A percentile compares a stretch with the other conserved stretches of the same genome.
Conservation (phyloP, 2,888 invertebrate genomes). For the Eristalis tenax region DNA sequence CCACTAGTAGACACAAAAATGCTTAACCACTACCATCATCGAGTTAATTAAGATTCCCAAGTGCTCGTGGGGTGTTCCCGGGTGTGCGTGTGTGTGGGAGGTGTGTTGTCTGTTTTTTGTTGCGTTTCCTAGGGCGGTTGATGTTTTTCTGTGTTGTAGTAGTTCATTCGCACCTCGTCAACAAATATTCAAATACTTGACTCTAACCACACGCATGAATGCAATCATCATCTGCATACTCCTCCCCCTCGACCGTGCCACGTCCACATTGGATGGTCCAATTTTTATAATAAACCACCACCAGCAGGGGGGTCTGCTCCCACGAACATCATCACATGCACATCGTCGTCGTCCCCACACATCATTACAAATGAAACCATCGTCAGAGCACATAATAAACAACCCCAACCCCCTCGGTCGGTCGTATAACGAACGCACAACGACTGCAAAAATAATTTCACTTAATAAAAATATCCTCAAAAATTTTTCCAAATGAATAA, state of each 20-base stretch:
- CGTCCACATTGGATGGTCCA: background rate
- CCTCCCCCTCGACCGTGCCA: background rate
- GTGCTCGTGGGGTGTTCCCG: conserved; percentile 5
- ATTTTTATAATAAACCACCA: background rate
- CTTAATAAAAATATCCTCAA: conserved; percentile 72
- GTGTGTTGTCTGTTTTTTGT: too few relatives aligned
- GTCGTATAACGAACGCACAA: conserved; percentile 37
- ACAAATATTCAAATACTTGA: conserved; percentile 66
- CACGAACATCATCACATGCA: background rate
- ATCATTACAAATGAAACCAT: conserved; percentile 70
- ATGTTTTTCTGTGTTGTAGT: conserved; percentile 14
- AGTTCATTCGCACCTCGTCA: conserved; percentile 1
- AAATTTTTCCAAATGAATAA: conserved; percentile 71
- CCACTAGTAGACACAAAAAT: conserved; percentile 68
- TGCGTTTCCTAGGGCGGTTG: background rate
- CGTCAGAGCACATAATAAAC: conserved; percentile 64
- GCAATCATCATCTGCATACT: conserved; percentile 2
- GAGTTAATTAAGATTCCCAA: conserved; percentile 71
- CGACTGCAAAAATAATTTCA: conserved; percentile 70
- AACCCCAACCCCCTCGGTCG: background rate
- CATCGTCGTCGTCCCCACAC: conserved; percentile 34
- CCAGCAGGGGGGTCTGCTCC: background rate
- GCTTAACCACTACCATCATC: conserved; percentile 69
- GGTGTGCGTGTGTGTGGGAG: conserved; percentile 22
- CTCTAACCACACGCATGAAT: conserved; percentile 53